Base-by-base conservation (phyloP, 2,888 invertebrate genomes). In the Torymus aiolomorphi region DNA sequence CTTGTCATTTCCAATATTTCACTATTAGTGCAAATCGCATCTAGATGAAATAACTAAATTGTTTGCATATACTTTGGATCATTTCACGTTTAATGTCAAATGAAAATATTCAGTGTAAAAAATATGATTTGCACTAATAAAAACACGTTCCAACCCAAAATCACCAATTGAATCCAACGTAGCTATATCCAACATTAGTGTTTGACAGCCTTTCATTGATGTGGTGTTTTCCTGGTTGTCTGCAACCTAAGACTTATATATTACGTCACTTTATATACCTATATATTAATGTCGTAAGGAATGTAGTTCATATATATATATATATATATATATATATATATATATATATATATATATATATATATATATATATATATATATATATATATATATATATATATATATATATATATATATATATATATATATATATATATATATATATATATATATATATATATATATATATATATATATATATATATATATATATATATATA, bases 241-340 rank as follows among this genome's bases (percentile, higher is more conserved):
- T 86, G 85, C 84, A 85, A 85, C 82, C 65, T 84, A 84, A 82
- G 80, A 86, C 85, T 81, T 75, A 70, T 42, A 73, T 61, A 81
- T 73, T 78, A 76, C 70, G 66, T 71, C 63, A 72, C 76, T 84
- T 78, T 83, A 80, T 84, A 83, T 83, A 86, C 73, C 83, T 85
- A 85, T 85, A 82, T 86, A 86, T 89, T 84, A 84, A 83, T 89
- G 88, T 88, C 87, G 87, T 88, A 87, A 86, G 86, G 86, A 88
- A 88, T 88, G 88, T 88, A 86, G 87, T 87, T 85, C 82, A 80
- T 83, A 31, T 73, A 52, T 67, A 65, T 67, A 65, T 71, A 61
- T 77, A 79, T 80, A 78, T 71, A 80, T 85, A 81, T 73, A 51
- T 72, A 65, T 67, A 63, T 71, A 61, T n/a, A n/a, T n/a, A n/a